Evolutionary conservation across 2,113 vertebrate genomes (phyloP), one percentile per base, ranked within the genome.

Genomic region (Notarius quadriscutis): DNA sequence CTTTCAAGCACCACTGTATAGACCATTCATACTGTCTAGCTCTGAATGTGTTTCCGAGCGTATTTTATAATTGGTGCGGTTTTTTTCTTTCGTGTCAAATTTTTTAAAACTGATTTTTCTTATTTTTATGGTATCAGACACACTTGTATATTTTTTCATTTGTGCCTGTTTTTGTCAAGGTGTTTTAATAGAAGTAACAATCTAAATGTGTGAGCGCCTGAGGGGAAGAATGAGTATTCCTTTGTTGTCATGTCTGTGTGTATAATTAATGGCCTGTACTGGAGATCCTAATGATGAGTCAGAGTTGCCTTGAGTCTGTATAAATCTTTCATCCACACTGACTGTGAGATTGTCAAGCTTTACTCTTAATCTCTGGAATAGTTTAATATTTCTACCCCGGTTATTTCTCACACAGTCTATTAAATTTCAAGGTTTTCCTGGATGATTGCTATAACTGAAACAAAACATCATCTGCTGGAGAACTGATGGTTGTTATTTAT

Each of bases 261-360:
- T 63, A 78, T 86, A 86, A 86, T 86, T 87, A 41, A 87, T 86
- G 50, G 41, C 53, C 27, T 85, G 84, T 72, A 81, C 53, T 85
- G 67, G 63, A 84, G 41, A 5, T 84, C 25, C 58, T 87, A 60
- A 34, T 50, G 65, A 84, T 74, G 58, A 84, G 53, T 41, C 58
- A 88, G 86, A 85, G 79, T 89, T 88, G 81, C 87, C 77, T 58
- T 57, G 71, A 22, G 81, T 22, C 55, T 57, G 18, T 85, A 89
- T 90, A 41, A 87, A 87, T 89, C 84, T 91, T 90, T 92, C 80
- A 90, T 90, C 63, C 20, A 12, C 55, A 57, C 9, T 12, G 11
- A 2, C 88, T 89, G 89, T 77, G 81, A 67, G 62, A 86, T 65
- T 63, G 57, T 87, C 55, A 75, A 60, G 41, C 57, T 51, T 75